Percentiles rank a stretch among this genome's conserved stretches.
These are phyloP conservation scores for Triops longicaudatus DNA, from an alignment of 1,140 invertebrate genomes.

Conservation along the genomic window DNA sequence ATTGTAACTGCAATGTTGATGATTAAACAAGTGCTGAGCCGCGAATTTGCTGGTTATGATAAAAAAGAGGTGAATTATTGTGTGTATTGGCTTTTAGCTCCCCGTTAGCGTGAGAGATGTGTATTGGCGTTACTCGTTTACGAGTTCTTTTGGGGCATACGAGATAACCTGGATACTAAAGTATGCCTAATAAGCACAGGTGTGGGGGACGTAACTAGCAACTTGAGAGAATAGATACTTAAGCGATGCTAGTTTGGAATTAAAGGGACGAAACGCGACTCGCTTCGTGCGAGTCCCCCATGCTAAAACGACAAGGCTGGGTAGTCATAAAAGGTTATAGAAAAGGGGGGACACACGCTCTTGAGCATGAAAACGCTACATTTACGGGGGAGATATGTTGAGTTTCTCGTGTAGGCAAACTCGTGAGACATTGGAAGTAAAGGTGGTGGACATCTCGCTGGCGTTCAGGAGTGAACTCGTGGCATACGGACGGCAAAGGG, in stretches of 20 bases:
- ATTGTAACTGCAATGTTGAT: too few relatives aligned
- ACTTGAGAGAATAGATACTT: neutral
- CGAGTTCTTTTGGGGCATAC: neutral
- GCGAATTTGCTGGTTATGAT: too few relatives aligned
- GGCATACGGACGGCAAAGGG: neutral
- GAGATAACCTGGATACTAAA: neutral
- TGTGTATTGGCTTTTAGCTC: neutral
- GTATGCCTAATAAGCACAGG: slow-evolving; percentile 1
- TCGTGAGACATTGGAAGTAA: neutral
- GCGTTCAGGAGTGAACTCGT: neutral
- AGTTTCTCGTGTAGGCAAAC: neutral
- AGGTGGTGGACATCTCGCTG: neutral
- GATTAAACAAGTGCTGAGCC: too few relatives aligned
- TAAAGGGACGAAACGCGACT: neutral
- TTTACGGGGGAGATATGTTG: neutral
- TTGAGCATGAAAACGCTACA: slow-evolving; percentile 15
- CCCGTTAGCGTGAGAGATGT: neutral
- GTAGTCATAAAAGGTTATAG: slow-evolving; percentile 2
- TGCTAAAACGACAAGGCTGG: neutral
- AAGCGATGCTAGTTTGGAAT: neutral
- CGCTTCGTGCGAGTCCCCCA: neutral
- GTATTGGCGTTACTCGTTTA: neutral
- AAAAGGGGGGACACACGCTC: neutral
- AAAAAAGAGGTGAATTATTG: neutral
- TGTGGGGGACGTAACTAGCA: neutral